Conservation (phyloP, 2,113 vertebrate species). For the Neomonachus schauinslandi region DNA sequence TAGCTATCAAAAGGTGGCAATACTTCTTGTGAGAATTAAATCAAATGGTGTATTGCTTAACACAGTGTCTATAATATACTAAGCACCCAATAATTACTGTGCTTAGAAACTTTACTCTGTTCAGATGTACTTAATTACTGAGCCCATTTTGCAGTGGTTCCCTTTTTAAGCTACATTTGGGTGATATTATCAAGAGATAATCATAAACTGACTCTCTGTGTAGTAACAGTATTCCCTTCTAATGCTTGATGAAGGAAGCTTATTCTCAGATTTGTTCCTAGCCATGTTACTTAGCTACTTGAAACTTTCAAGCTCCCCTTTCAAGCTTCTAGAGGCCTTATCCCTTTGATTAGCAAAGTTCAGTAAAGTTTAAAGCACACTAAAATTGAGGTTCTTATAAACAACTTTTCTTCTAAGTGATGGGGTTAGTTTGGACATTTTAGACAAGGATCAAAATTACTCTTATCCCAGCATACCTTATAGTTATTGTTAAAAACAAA, state of each 20-base stretch:
- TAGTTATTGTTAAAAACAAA: neutral
- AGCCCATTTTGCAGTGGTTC: conserved; percentile 35
- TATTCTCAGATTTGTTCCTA: conserved; percentile 59
- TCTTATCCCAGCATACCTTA: neutral
- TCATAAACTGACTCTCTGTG: neutral
- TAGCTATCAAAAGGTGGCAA: neutral
- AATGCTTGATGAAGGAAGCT: conserved; percentile 8
- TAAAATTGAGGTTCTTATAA: conserved; percentile 11
- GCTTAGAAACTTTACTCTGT: neutral
- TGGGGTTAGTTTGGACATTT: too few species aligned
- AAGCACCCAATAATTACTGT: neutral
- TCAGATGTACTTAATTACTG: conserved; percentile 26
- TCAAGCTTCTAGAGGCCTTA: conserved; percentile 49
- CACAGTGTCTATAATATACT: neutral
- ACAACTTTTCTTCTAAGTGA: neutral
- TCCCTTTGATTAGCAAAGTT: conserved; percentile 52
- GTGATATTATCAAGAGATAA: neutral
- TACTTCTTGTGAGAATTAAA: conserved; percentile 36
- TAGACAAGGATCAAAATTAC: conserved; percentile 31
- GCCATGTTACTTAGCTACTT: neutral
- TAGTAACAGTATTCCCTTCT: conserved; percentile 57
- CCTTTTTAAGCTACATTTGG: neutral
- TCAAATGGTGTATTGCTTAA: neutral
- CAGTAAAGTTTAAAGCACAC: conserved; percentile 31
- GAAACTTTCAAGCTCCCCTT: conserved; percentile 41